Percentiles rank a stretch among this genome's conserved stretches.
These are phyloP conservation scores for Alligator mississippiensis DNA, from an alignment of 2,113 vertebrate genomes.

Conservation along the genomic window DNA sequence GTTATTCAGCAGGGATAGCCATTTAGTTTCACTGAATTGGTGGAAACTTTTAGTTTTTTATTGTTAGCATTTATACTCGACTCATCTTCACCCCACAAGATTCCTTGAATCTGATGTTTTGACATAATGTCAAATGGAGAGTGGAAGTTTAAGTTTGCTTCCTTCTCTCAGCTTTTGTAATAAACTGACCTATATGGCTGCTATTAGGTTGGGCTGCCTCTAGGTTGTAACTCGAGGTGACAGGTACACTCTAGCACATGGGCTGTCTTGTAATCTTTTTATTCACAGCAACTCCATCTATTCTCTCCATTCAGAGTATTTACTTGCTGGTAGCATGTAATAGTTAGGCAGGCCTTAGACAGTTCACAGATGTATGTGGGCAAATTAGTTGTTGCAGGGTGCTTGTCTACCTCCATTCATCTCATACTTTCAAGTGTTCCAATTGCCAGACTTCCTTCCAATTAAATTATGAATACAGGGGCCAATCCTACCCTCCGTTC, in stretches of 20 bases:
- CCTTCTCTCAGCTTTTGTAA: constrained; percentile 69
- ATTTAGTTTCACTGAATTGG: constrained; percentile 47
- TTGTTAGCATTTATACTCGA: constrained; percentile 64
- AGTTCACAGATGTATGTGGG: constrained; percentile 56
- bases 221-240: constrained; percentile 67
- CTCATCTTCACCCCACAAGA: constrained; percentile 30
- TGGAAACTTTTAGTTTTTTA: constrained; percentile 39
- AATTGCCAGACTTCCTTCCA: constrained; percentile 67
- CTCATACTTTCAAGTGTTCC: constrained; percentile 25
- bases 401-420: constrained; percentile 61
- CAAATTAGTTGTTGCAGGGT: constrained; percentile 58
- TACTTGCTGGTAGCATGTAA: constrained; percentile 61
- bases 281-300: constrained; percentile 59
- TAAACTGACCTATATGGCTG: constrained; percentile 73
- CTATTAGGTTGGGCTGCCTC: constrained; percentile 56
- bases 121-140: constrained; percentile 64
- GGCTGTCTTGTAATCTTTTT: constrained; percentile 67
- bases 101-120: constrained; percentile 69
- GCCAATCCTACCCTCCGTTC: not conserved
- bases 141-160: constrained; percentile 56
- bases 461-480: constrained; percentile 46
- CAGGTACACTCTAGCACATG: constrained; percentile 63
- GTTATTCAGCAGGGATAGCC: constrained; percentile 45
- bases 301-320: constrained; percentile 65
- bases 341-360: constrained; percentile 57